Conservation (phyloP, 2,797 vertebrate genomes). For the Eupleurogrammus muticus region DNA sequence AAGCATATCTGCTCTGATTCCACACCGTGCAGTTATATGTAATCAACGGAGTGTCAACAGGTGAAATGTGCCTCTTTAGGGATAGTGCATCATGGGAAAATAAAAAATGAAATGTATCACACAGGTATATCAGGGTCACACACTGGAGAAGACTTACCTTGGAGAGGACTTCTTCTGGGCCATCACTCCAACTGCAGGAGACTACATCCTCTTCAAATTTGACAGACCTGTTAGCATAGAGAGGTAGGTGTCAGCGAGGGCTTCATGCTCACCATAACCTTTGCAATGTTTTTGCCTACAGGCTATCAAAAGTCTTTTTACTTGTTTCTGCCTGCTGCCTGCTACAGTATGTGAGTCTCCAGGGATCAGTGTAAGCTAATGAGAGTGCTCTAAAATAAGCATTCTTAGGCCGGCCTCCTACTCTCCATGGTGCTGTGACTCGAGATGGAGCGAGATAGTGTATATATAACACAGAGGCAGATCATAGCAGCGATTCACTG, state of each 20-base stretch:
- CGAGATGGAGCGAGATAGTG: conserved; percentile 24
- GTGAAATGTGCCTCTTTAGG: neutral
- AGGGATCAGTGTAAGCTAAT: conserved; percentile 75
- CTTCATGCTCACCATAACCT: neutral
- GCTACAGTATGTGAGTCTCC: conserved; percentile 31
- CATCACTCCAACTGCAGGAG: conserved; percentile 92
- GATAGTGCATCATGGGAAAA: neutral
- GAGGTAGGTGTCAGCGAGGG: conserved; percentile 80
- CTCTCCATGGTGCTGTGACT: conserved; percentile 49
- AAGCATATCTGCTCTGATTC: neutral
- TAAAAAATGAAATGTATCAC: conserved; percentile 2
- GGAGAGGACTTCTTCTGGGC: conserved; percentile 99
- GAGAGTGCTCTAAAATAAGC: conserved; percentile 81
- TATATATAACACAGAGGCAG: conserved; percentile 26
- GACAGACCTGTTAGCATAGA: conserved; percentile 95
- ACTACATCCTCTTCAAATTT: conserved; percentile 97
- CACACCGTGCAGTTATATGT: neutral
- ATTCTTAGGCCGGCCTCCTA: conserved; percentile 53
- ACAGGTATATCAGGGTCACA: conserved; percentile 96
- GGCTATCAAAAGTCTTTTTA: conserved; percentile 12
- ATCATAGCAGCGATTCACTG: conserved; percentile 10
- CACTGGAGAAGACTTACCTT: conserved; percentile 95
- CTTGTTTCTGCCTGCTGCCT: conserved; percentile 6
- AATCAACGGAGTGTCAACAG: no score
- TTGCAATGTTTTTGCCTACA: neutral